These are phyloP conservation scores for Heptranchias perlo DNA, from an alignment of 2,113 vertebrate species.

Conservation along the genomic window DNA sequence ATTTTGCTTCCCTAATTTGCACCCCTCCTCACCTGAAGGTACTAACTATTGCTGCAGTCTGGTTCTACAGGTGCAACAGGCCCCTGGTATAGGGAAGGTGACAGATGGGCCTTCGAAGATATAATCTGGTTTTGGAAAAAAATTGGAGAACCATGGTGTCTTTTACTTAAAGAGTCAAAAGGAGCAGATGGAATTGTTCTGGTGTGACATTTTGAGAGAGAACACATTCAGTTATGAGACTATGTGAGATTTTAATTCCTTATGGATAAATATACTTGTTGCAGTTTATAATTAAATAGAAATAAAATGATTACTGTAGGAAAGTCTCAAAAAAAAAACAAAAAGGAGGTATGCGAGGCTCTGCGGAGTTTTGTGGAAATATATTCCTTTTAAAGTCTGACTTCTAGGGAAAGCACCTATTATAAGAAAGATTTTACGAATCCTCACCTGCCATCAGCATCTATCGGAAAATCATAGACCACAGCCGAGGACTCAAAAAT, in stretches of 20 bases:
- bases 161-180: not conserved
- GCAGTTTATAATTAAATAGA: not conserved
- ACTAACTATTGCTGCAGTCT: not conserved
- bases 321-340: not conserved
- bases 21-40: not conserved
- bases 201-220: not conserved
- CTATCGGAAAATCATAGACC: not conserved
- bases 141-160: not conserved
- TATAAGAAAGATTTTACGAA: not conserved
- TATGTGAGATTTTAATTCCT: not conserved
- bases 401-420: not conserved
- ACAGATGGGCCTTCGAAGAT: constrained; percentile 10
- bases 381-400: not conserved
- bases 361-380: not conserved
- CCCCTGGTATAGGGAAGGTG: not conserved
- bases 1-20: not conserved
- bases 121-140: not conserved
- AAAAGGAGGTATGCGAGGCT: not conserved
- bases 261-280: not conserved
- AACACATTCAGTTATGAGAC: not conserved
- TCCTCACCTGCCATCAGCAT: not conserved
- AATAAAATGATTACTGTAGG: not conserved
- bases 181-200: constrained; percentile 16
- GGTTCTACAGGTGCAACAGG: not conserved
- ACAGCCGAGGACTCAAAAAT: not conserved